Evolutionary conservation across 1,140 invertebrate genomes (phyloP), one percentile per base, ranked within the genome.

Genomic region (Drosophila varians): DNA sequence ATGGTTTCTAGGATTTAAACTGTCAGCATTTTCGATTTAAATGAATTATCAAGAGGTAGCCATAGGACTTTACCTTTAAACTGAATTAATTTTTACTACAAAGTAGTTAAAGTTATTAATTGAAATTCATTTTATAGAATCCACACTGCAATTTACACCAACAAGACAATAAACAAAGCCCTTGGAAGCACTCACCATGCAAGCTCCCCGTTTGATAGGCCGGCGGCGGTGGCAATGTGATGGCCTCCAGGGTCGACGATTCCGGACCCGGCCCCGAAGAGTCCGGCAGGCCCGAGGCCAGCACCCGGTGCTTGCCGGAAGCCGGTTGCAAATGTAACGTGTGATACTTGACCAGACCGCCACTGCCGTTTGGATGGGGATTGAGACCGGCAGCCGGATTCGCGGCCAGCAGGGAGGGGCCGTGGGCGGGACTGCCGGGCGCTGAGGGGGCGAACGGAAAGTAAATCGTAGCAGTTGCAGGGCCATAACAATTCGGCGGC

Each of bases 131-230:
- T 14, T 14, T 31, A 31, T 31, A 31, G 28, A 11, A 31, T 31
- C 9, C 7, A 31, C 23, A 11, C 8, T 6, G 11, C 21, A 28
- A n/a, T 26, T 36, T 16, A 2, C 6, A 40, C n/a, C 4, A 16
- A 14, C 21, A 12, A 4, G 2, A 47, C 47, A 34, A 49, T 25
- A 38, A 71, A 34, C 31, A 16, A n/a, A 28, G 8, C 55, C 34
- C 25, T 48, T 31, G 25, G 31, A 28, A 12, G 5, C 18, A 89
- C 86, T 91, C 45, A 91, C 91, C 79, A 55, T 87, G 76, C 52
- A 90, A 80, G 19, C 74, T 91, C 18, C 77, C 87, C 6, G 90
- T 91, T 51, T 91, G 90, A 62, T 90, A 90, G 28, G 90, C 89
- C 1, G 90, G 89, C 11, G 89, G 89, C 12, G 89, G 89, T 36